A percentile compares a stretch with the other conserved stretches of the same genome.
Evolutionary conservation across 2,113 vertebrate species (phyloP).

Genomic region (Tiliqua scincoides): DNA sequence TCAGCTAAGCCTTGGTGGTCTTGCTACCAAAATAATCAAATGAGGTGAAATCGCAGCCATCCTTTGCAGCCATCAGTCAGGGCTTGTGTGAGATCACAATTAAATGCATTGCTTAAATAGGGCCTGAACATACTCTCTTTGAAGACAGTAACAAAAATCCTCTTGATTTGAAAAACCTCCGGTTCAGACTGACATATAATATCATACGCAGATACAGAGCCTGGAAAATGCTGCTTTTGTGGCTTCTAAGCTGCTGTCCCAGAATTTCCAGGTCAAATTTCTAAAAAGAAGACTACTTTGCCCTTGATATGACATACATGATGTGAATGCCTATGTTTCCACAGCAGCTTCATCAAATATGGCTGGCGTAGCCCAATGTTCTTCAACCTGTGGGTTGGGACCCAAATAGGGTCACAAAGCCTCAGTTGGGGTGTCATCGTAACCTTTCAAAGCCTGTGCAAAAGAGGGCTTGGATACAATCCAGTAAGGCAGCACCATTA

Average conservation of each 20-base stretch:
- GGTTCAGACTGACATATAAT: not conserved
- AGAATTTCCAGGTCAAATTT: not conserved
- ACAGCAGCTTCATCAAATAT: not conserved
- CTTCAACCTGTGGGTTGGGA: no score
- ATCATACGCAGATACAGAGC: not conserved
- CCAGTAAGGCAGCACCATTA: no score
- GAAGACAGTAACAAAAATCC: not conserved
- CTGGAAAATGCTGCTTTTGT: not conserved
- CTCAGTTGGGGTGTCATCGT: no score
- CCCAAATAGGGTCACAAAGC: no score
- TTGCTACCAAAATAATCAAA: not conserved
- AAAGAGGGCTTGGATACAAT: no score
- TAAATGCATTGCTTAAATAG: slow-evolving; percentile 4
- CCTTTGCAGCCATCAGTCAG: not conserved
- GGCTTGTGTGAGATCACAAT: not conserved
- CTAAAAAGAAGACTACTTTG: not conserved
- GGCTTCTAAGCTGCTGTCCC: not conserved
- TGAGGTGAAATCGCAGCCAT: not conserved
- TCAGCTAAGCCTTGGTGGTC: not conserved
- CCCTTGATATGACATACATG: no score
- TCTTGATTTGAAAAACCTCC: not conserved
- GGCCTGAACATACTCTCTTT: not conserved
- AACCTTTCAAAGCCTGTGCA: no score
- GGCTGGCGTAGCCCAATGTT: not conserved
- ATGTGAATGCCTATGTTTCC: not conserved